A percentile compares a stretch with the other conserved stretches of the same genome.
Conservation (phyloP, 2,113 vertebrate genomes). For the Charina bottae region DNA sequence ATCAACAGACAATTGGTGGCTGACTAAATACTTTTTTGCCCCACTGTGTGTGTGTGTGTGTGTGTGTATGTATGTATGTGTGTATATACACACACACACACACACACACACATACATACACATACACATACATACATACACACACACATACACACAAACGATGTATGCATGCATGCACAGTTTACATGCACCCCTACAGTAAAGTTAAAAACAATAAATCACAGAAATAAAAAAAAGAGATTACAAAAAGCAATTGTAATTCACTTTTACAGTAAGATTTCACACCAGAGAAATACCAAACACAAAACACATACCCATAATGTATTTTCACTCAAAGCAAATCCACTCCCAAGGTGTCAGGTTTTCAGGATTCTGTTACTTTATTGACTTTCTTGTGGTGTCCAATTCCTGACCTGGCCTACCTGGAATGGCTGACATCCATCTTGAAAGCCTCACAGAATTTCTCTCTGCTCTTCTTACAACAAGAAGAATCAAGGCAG, state of each 20-base stretch:
- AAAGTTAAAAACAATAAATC: not conserved
- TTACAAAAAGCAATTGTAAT: not conserved
- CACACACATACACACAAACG: too few species aligned
- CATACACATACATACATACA: too few species aligned
- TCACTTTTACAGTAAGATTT: not conserved
- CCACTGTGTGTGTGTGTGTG: too few species aligned
- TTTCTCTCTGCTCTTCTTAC: not conserved
- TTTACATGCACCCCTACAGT: not conserved
- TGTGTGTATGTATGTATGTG: too few species aligned
- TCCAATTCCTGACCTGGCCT: not conserved
- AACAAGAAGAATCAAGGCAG: not conserved
- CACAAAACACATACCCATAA: not conserved
- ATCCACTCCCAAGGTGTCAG: not conserved
- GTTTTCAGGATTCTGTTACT: not conserved
- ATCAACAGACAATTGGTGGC: too few species aligned
- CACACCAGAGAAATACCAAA: not conserved
- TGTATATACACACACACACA: too few species aligned
- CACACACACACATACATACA: too few species aligned
- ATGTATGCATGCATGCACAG: too few species aligned
- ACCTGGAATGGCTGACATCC: not conserved
- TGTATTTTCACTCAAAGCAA: not conserved
- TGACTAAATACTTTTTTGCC: too few species aligned
- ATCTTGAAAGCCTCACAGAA: not conserved
- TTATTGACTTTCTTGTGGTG: not conserved
- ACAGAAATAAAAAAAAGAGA: not conserved